Evolutionary conservation across 2,113 vertebrate genomes (phyloP), one percentile per base, ranked within the genome.

Genomic region (Neolamprologus hecqui): DNA sequence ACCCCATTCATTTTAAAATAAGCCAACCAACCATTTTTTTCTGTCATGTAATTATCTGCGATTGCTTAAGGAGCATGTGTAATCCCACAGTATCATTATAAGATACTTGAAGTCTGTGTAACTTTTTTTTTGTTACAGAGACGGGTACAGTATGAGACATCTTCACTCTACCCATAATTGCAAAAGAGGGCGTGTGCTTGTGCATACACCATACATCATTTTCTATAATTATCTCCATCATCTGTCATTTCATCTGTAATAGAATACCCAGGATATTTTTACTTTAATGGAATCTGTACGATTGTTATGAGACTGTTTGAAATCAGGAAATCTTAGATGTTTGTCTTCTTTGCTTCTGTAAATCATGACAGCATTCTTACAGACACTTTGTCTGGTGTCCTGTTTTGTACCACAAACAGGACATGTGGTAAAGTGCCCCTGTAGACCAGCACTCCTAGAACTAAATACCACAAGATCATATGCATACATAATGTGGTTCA

Each of bases 201-300:
- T 75, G 23, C 23, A 19, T 47, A 75, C 42, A 12, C 23, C 42
- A 47, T 75, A 47, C 14, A 28, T 19, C 9, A 75, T 31, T 49
- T 31, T 75, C 42, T 49, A 75, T 75, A 75, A 12, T 49, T 75
- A 49, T 28, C 70, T 75, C 70, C 42, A 75, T 49, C 23, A 12
- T 19, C 42, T 49, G 70, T 31, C 23, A 19, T 75, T 49, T 45
- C 23, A 75, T 11, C 42, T 49, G 9, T 19, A 75, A 75, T 75
- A 31, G 42, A 28, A 28, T 0, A 9, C 14, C 23, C 9, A 31
- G 26, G 23, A 49, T 75, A 75, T 75, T 8, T 49, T 49, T 31
- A 19, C 23, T 15, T 70, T 9, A 70, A 23, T 70, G 37, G 65
- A 70, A 42, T 2, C 3, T 14, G 2, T 42, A 70, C 7, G 37